A percentile compares a stretch with the other conserved stretches of the same genome.
Conservation (phyloP, 1,140 invertebrate genomes). For the Drosophila teissieri region DNA sequence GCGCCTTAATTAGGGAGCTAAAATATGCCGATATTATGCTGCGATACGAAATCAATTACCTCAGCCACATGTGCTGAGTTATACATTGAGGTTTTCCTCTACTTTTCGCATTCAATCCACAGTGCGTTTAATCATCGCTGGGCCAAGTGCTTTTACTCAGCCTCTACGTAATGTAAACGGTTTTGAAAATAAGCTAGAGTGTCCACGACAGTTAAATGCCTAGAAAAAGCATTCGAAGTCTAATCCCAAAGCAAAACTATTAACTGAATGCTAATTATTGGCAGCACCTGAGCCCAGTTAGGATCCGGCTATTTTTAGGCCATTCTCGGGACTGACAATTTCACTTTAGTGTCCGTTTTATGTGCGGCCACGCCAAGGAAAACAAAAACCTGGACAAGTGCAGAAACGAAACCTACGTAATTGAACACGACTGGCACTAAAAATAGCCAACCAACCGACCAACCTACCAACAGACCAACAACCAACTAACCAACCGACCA, state of each 20-base stretch:
- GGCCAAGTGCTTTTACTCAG: conserved; percentile 24
- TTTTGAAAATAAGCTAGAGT: conserved; percentile 47
- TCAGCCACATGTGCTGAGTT: not conserved
- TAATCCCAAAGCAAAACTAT: conserved; percentile 54
- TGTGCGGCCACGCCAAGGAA: conserved; percentile 41
- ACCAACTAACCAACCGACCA: conserved; percentile 45
- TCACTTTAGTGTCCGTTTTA: conserved; percentile 70
- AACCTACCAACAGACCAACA: conserved; percentile 31
- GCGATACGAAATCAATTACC: conserved; percentile 9
- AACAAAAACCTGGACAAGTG: conserved; percentile 36
- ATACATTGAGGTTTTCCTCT: not conserved
- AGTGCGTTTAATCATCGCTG: conserved; percentile 8
- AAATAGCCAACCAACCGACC: conserved; percentile 56
- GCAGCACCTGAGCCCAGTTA: conserved; percentile 29
- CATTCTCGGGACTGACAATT: conserved; percentile 68
- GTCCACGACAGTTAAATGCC: conserved; percentile 48
- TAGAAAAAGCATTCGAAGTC: conserved; percentile 23
- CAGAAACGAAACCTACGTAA: conserved; percentile 65
- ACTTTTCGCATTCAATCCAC: not conserved
- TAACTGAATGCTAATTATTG: conserved; percentile 80
- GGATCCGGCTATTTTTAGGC: conserved; percentile 63
- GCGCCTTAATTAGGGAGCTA: conserved; percentile 15
- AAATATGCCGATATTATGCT: conserved; percentile 3
- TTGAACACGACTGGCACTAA: conserved; percentile 75
- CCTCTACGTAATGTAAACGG: conserved; percentile 27